phyloP scores from a whole-genome alignment of 2,888 invertebrate genomes.

The Catocala nupta region DNA sequence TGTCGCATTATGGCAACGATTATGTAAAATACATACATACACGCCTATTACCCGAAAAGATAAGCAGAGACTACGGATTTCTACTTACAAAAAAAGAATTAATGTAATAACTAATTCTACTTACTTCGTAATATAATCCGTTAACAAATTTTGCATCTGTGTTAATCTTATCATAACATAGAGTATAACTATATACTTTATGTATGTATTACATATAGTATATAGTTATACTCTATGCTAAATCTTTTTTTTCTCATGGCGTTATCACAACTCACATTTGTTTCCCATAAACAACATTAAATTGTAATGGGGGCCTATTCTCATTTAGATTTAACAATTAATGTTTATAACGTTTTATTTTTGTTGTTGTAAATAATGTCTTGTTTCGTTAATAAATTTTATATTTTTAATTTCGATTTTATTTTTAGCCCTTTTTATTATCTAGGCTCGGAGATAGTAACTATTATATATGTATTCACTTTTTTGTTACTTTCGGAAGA shows the following conservation, averaged over 20 bases:
- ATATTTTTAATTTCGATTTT: constrained; percentile 70
- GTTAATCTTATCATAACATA: no score
- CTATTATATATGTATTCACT: constrained; percentile 1
- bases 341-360: constrained; percentile 66
- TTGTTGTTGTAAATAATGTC: constrained; percentile 80
- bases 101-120: no score
- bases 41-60: no score
- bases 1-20: no score
- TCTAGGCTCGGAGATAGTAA: constrained; percentile 45
- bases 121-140: no score
- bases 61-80: no score
- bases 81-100: no score
- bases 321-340: constrained; percentile 65
- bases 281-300: constrained; percentile 29
- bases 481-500: no score
- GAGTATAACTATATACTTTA: no score
- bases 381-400: constrained; percentile 82
- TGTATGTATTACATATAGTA: no score
- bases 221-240: background rate
- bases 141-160: no score
- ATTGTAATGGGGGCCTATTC: constrained; percentile 62
- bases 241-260: constrained; percentile 11
- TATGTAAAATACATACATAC: no score
- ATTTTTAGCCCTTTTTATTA: constrained; percentile 57
- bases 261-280: constrained; percentile 30